Conservation (phyloP, 35 echinoderm and acorn worm species). For the Apostichopus parvimensis region DNA sequence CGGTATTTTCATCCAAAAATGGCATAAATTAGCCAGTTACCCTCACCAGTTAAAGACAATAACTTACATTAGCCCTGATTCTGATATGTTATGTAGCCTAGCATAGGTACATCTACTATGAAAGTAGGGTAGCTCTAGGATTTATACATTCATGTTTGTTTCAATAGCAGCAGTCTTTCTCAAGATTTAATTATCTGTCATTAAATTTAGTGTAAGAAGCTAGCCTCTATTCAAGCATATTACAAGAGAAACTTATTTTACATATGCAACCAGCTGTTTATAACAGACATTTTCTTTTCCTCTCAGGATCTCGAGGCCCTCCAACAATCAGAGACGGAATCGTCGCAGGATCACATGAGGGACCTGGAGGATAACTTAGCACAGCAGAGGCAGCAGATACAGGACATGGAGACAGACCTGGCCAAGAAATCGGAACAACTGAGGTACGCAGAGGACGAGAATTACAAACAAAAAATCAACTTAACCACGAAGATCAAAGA, state of each 20-base stretch:
- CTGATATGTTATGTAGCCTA: no score
- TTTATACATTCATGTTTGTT: no score
- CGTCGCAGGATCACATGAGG: slow-evolving; percentile 87
- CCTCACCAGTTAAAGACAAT: no score
- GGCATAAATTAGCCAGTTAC: no score
- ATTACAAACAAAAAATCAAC: slow-evolving; percentile 72
- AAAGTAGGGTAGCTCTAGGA: no score
- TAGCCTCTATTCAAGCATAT: background rate
- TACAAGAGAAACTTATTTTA: background rate
- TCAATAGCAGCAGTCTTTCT: no score
- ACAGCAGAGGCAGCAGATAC: slow-evolving; percentile 62
- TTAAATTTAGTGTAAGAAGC: no score
- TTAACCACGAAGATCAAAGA: slow-evolving; percentile 80
- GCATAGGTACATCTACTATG: no score
- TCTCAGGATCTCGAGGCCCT: slow-evolving; percentile 86
- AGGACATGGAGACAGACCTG: slow-evolving; percentile 81
- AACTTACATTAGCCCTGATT: no score
- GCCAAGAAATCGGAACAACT: slow-evolving; percentile 83
- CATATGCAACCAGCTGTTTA: background rate
- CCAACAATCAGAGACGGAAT: slow-evolving; percentile 89
- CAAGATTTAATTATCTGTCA: no score
- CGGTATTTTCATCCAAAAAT: no score
- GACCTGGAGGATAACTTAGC: slow-evolving; percentile 83
- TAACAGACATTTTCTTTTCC: background rate
- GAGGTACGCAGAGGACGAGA: slow-evolving; percentile 82